phyloP scores from a whole-genome alignment of 2,888 invertebrate genomes.

The Epinotia bilunana region DNA sequence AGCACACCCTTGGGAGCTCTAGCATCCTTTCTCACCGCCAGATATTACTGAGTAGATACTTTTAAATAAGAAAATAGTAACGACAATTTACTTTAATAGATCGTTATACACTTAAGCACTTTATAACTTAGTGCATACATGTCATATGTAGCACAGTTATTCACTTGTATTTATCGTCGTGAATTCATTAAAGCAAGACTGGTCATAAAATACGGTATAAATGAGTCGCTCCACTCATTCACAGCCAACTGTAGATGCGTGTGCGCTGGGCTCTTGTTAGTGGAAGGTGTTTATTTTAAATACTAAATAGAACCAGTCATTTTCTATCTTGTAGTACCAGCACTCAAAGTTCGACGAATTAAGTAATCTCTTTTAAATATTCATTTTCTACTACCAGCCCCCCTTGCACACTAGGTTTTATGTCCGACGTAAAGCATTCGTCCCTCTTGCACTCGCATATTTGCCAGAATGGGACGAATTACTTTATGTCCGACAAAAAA shows the following conservation, averaged over 20 bases:
- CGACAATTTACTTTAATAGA: conserved; percentile 51
- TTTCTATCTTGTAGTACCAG: conserved; percentile 26
- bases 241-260: conserved; percentile 27
- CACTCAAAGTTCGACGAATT: conserved; percentile 22
- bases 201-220: conserved; percentile 43
- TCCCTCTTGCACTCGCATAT: too few relatives aligned
- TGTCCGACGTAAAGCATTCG: too few relatives aligned
- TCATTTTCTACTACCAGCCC: too few relatives aligned
- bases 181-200: conserved; percentile 50
- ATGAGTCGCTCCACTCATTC: conserved; percentile 42
- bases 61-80: not conserved
- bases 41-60: not conserved
- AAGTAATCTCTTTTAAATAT: not conserved
- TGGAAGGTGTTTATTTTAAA: conserved; percentile 40
- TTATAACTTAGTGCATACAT: conserved; percentile 18
- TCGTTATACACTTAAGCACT: conserved; percentile 10
- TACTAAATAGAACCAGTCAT: conserved; percentile 42
- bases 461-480: too few relatives aligned
- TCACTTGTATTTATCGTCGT: conserved; percentile 47
- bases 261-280: conserved; percentile 29
- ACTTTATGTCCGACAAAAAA: too few relatives aligned
- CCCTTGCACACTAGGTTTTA: too few relatives aligned
- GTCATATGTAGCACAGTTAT: conserved; percentile 23
- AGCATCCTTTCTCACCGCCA: too few relatives aligned
- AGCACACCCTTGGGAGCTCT: too few relatives aligned